Evolutionary conservation across 2,113 vertebrate species (phyloP), one percentile per base, ranked within the genome.

Genomic region (Mormyrus lacerda): DNA sequence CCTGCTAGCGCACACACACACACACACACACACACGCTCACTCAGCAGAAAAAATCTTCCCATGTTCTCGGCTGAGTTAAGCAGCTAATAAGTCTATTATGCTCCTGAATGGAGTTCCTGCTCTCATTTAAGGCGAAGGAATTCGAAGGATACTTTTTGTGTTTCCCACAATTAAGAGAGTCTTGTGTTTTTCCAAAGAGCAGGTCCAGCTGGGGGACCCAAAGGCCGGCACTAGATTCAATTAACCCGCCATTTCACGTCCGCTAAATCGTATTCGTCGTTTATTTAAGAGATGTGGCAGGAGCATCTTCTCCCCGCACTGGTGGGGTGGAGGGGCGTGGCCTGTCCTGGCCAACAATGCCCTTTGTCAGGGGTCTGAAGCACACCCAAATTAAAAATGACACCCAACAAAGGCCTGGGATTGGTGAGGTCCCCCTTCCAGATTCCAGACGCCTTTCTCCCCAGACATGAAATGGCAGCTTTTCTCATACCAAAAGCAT

Each of bases 131-230:
- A 95, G 95, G 95, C 94, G 19, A 95, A 96, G 97, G 97, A 99
- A 99, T 98, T 96, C 97, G 97, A 98, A 98, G 97, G 97, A 98
- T 97, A 97, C 95, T 96, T 98, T 98, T 97, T 98, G 97, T 98
- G 96, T 95, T 94, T 95, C 94, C 95, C 91, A 95, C 97, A 99
- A 98, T 98, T 97, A 98, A 96, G 96, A 96, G 97, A 97, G 95
- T 95, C 93, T 93, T 95, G 96, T 96, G 96, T 96, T 97, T 95
- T 96, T 96, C 95, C 96, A 97, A 98, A 97, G 96, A 94, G 95
- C 94, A 95, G 94, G 95, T 97, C 96, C 96, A 96, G 96, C 95
- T 95, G 94, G 93, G 94, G 96, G 94, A 95, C 95, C 96, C 97
- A 97, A 97, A 96, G 96, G 95, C 95, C 96, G 94, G 95, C 96